These are phyloP conservation scores for Tor tambroides DNA, from an alignment of 2,113 vertebrate genomes.

Conservation along the genomic window DNA sequence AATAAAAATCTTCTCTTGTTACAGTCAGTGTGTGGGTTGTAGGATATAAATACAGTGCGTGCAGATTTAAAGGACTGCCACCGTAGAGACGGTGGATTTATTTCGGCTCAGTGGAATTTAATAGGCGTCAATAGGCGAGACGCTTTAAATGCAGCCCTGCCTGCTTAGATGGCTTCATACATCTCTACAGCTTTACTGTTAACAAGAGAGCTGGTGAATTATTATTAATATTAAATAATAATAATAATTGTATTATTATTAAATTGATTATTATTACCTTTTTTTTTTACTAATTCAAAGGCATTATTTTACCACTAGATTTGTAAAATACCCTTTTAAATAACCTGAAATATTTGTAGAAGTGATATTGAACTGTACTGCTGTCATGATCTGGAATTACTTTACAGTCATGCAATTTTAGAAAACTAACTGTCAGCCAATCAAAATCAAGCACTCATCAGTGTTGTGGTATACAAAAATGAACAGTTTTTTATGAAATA, in stretches of 20 bases:
- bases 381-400: too few relatives aligned
- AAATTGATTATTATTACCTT: too few relatives aligned
- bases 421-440: neutral
- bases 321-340: neutral
- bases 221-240: too few relatives aligned
- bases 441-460: neutral
- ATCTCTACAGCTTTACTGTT: neutral
- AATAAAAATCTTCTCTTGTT: neutral
- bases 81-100: slow-evolving; percentile 24
- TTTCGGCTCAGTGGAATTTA: slow-evolving; percentile 37
- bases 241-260: too few relatives aligned
- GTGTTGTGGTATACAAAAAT: neutral
- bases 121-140: too few relatives aligned
- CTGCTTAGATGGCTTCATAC: neutral
- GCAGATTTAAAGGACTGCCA: slow-evolving; percentile 18
- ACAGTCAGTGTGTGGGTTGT: neutral
- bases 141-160: slow-evolving; percentile 12
- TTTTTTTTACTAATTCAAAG: too few relatives aligned
- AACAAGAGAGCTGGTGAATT: neutral
- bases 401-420: neutral
- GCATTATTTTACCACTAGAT: neutral
- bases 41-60: slow-evolving; percentile 22
- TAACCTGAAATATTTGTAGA: neutral
- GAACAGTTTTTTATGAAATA: too few relatives aligned
- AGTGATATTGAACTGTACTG: neutral